Percentiles rank a stretch among this genome's conserved stretches.
Evolutionary conservation across 2,888 invertebrate genomes (phyloP).

Genomic region (Eupithecia subumbrata): DNA sequence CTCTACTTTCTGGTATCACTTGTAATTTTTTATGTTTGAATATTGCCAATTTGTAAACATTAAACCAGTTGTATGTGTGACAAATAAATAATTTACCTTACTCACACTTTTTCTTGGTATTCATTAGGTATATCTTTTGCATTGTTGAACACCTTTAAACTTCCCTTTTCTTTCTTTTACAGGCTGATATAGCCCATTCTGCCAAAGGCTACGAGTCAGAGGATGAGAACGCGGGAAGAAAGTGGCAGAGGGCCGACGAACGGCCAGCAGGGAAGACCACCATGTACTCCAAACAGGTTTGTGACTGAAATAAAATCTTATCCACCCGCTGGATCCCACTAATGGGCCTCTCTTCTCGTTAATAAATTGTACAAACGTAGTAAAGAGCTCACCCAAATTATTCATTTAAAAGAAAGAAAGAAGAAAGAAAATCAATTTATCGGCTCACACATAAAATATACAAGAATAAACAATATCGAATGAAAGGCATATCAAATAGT

Average conservation of each 20-base stretch:
- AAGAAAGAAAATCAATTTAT: too few species aligned
- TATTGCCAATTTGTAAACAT: too few species aligned
- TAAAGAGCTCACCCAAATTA: too few species aligned
- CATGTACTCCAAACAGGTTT: conserved; percentile 91
- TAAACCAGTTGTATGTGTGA: too few species aligned
- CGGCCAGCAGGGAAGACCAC: conserved; percentile 82
- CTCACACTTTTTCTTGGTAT: neutral
- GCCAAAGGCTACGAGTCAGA: conserved; percentile 91
- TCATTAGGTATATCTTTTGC: neutral
- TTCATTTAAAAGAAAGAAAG: too few species aligned
- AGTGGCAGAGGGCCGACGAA: conserved; percentile 84
- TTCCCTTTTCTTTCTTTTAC: conserved; percentile 36
- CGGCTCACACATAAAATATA: too few species aligned
- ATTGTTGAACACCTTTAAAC: neutral
- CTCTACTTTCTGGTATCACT: too few species aligned
- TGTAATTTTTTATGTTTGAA: too few species aligned
- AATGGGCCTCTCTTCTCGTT: neutral
- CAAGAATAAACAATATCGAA: too few species aligned
- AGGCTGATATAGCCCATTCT: conserved; percentile 89
- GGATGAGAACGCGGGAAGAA: conserved; percentile 90
- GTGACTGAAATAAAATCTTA: neutral
- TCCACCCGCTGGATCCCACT: neutral
- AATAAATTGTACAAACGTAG: neutral
- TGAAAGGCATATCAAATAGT: too few species aligned
- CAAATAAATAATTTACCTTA: too few species aligned